A percentile compares a stretch with the other conserved stretches of the same genome.
phyloP scores from a whole-genome alignment of 2,797 vertebrate species.

The Pachyuromys duprasi region DNA sequence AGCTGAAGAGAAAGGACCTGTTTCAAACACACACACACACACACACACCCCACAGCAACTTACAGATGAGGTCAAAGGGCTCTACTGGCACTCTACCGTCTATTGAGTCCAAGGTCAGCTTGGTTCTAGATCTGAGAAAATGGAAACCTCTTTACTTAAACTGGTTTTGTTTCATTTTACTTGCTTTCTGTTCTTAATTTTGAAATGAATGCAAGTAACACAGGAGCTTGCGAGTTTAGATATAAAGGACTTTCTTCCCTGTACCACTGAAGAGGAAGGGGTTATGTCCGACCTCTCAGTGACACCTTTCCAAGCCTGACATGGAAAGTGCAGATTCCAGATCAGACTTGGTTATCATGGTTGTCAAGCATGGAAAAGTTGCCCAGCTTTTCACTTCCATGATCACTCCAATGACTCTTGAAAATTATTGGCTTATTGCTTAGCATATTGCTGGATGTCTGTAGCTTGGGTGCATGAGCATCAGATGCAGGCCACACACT shows the following conservation, averaged over 20 bases:
- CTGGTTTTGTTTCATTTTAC: not conserved
- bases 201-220: slow-evolving; percentile 51
- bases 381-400: not conserved
- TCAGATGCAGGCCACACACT: not conserved
- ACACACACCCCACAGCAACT: not conserved
- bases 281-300: not conserved
- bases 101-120: slow-evolving; percentile 55
- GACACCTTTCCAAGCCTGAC: not conserved
- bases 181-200: not conserved
- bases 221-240: not conserved
- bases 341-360: not conserved
- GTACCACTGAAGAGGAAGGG: not conserved
- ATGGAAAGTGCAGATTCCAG: not conserved
- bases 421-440: not conserved
- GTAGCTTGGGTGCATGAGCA: not conserved
- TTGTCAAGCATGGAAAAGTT: not conserved
- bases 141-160: not conserved
- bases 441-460: not conserved
- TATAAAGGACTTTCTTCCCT: not conserved
- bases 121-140: slow-evolving; percentile 54
- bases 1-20: not conserved
- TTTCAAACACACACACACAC: too few species aligned
- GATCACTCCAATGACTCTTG: not conserved
- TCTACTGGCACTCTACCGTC: not conserved
- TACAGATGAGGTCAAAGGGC: not conserved